Conservation (phyloP, 1,140 invertebrate species). For the Drosophila ambigua region DNA sequence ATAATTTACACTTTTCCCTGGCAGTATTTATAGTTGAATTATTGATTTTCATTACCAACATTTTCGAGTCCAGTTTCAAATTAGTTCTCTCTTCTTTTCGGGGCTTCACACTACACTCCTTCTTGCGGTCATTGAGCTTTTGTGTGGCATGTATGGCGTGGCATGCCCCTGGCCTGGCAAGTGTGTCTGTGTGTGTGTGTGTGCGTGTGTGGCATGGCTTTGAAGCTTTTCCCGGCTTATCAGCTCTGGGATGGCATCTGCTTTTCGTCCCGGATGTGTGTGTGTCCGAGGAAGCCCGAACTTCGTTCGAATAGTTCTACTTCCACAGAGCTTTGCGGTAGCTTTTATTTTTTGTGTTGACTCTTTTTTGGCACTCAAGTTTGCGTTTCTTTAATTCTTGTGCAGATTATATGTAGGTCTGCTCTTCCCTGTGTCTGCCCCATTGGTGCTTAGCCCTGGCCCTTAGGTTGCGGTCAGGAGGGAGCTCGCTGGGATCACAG, state of each 20-base stretch:
- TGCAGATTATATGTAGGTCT: too few species aligned
- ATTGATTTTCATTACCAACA: constrained; percentile 69
- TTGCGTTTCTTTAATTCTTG: too few species aligned
- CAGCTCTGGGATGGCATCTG: constrained; percentile 19
- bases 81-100: constrained; percentile 18
- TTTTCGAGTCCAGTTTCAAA: constrained; percentile 57
- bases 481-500: too few species aligned
- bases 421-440: too few species aligned
- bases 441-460: too few species aligned
- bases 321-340: constrained; percentile 20
- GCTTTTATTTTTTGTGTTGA: constrained; percentile 9
- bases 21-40: constrained; percentile 67
- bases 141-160: constrained; percentile 8
- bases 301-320: constrained; percentile 28
- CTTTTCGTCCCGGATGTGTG: constrained; percentile 5
- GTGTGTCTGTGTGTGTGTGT: too few species aligned
- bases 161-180: not conserved
- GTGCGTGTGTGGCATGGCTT: constrained; percentile 31
- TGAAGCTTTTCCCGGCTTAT: constrained; percentile 47
- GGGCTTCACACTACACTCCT: not conserved
- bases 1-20: constrained; percentile 56
- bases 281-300: constrained; percentile 4
- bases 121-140: constrained; percentile 45
- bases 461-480: too few species aligned
- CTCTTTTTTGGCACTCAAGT: too few species aligned